A percentile compares a stretch with the other conserved stretches of the same genome.
phyloP scores from a whole-genome alignment of 2,797 vertebrate genomes.

The Clarias laeviceps region DNA sequence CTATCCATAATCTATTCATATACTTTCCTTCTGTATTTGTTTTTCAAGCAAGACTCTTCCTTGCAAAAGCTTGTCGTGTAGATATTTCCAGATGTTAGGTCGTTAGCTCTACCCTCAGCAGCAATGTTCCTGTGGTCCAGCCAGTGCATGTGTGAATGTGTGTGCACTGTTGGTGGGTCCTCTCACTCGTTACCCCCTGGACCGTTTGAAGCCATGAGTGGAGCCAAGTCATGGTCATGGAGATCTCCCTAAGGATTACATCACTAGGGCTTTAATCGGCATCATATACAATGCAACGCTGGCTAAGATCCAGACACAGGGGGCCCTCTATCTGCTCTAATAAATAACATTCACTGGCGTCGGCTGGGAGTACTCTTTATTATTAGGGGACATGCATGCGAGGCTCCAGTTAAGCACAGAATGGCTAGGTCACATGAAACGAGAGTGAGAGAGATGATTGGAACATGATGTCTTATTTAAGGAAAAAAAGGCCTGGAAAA shows the following conservation, averaged over 20 bases:
- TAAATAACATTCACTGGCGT: conserved; percentile 55
- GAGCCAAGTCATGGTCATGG: conserved; percentile 53
- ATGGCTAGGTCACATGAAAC: conserved; percentile 53
- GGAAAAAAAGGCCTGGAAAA: not conserved
- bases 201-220: conserved; percentile 1
- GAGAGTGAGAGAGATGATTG: conserved; percentile 31
- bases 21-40: not conserved
- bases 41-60: not conserved
- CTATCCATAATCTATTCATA: not conserved
- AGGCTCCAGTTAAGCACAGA: conserved; percentile 35
- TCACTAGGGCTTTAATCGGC: conserved; percentile 68
- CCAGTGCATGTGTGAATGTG: conserved; percentile 1
- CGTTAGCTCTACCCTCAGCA: conserved; percentile 6
- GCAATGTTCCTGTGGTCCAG: not conserved
- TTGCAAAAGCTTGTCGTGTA: not conserved
- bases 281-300: conserved; percentile 45
- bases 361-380: conserved; percentile 44
- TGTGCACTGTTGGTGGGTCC: conserved; percentile 20
- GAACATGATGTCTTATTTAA: conserved; percentile 24
- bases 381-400: conserved; percentile 35
- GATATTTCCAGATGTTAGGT: conserved; percentile 34
- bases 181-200: conserved; percentile 26
- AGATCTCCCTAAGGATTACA: conserved; percentile 79
- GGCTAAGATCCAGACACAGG: conserved; percentile 52
- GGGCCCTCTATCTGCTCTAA: conserved; percentile 43